Evolutionary conservation across 2,888 invertebrate genomes (phyloP), one percentile per base, ranked within the genome.

Genomic region (Teinopalpus imperialis): DNA sequence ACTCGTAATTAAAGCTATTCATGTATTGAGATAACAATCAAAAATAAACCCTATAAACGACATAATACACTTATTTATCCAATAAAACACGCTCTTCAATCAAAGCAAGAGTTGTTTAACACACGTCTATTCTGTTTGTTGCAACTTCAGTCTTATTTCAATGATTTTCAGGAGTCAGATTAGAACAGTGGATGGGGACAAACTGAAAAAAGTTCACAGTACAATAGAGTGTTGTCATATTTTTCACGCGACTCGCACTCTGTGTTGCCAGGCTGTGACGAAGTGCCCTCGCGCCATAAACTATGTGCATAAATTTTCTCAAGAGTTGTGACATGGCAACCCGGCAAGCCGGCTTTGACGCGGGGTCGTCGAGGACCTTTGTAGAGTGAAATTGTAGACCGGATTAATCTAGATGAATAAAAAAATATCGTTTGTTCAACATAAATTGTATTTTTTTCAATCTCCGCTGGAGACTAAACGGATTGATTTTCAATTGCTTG

Each of bases 291-390:
- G 59, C 54, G 53, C 47, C 37, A 69, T 81, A 79, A 81, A 68
- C 75, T 81, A 83, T 83, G 83, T 82, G 82, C 83, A 85, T 85
- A 85, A 75, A 75, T 85, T 83, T 66, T 9, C 57, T 64, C 55
- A 58, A 80, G 78, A 69, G 74, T 67, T 66, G 69, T 66, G 70
- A 61, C 66, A 69, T 61, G 66, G 68, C 69, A 58, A n/a, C n/a
- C n/a, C n/a, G 57, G 60, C 61, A 66, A 59, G 61, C 59, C 42
- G 40, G 52, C 51, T 53, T 51, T 52, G 53, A 50, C 45, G 48
- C 29, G 37, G n/a, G 32, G 12, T 14, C 3, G 56, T 61, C 59
- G 57, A 71, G 69, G 46, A 63, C 61, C 62, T 64, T 59, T 57
- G 63, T 59, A 57, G 16, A 39, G 34, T 44, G 47, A 46, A 32